Evolutionary conservation across 2,888 invertebrate genomes (phyloP).

Genomic region (Oscheius myriophilus): DNA sequence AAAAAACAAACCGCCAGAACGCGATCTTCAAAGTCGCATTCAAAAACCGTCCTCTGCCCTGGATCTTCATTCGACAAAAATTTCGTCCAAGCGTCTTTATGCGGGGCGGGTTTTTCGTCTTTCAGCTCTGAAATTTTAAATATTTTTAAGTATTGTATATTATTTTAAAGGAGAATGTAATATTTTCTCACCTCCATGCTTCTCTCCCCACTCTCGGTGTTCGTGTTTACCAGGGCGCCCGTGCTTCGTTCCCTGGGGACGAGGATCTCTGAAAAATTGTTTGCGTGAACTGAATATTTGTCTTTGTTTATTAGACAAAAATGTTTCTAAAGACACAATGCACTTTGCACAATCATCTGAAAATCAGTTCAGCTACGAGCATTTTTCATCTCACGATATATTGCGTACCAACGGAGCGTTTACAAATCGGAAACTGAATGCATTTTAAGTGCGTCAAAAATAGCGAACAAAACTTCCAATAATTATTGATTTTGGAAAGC

Average conservation of each 20-base stretch:
- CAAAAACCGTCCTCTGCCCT: slow-evolving; percentile 58
- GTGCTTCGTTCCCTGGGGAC: slow-evolving; percentile 57
- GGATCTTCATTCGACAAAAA: slow-evolving; percentile 62
- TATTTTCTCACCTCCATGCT: slow-evolving; percentile 59
- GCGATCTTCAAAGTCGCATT: slow-evolving; percentile 63
- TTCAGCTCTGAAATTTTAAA: slow-evolving; percentile 55
- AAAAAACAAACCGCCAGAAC: slow-evolving; percentile 44
- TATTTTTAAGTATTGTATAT: no score
- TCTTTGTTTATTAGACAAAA: background rate
- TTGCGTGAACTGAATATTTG: slow-evolving; percentile 3
- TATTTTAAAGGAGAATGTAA: no score
- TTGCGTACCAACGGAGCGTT: no score
- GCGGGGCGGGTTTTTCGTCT: slow-evolving; percentile 67
- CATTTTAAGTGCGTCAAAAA: no score
- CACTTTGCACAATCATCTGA: no score
- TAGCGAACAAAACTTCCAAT: no score
- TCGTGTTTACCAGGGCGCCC: slow-evolving; percentile 67
- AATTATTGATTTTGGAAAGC: no score
- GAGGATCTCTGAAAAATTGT: slow-evolving; percentile 46
- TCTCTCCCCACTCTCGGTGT: slow-evolving; percentile 68
- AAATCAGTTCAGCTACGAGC: no score
- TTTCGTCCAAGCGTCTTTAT: slow-evolving; percentile 69
- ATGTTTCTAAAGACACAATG: background rate
- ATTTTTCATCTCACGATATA: no score
- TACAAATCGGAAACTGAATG: no score